A percentile compares a stretch with the other conserved stretches of the same genome.
phyloP scores from a whole-genome alignment of 2,797 vertebrate genomes.

The Myoxocephalus aenaeus region DNA sequence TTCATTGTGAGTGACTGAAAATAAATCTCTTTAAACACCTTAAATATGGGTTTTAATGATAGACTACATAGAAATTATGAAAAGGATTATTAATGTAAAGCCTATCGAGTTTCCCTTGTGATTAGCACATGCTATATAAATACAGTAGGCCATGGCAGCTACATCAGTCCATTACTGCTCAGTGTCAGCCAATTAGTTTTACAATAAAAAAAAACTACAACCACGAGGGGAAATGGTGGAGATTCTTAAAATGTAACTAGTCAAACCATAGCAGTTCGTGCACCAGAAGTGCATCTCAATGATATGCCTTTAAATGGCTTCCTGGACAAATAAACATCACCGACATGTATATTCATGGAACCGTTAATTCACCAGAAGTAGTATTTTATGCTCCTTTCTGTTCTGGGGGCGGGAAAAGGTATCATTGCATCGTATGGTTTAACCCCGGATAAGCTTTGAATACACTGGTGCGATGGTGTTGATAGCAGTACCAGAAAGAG shows the following conservation, averaged over 20 bases:
- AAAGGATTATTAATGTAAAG: constrained; percentile 9
- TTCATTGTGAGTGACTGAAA: background rate
- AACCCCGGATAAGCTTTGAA: constrained; percentile 22
- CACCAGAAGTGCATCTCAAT: background rate
- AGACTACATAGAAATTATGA: background rate
- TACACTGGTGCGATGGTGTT: constrained; percentile 27
- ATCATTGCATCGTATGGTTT: background rate
- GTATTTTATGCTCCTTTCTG: background rate
- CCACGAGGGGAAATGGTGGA: background rate
- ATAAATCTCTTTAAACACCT: background rate
- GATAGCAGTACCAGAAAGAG: background rate
- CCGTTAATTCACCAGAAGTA: background rate
- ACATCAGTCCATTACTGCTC: background rate
- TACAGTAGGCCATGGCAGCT: constrained; percentile 8
- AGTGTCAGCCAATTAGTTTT: constrained; percentile 9
- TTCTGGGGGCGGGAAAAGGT: background rate
- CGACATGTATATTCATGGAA: background rate
- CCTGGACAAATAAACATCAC: background rate
- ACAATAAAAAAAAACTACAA: background rate
- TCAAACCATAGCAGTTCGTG: background rate
- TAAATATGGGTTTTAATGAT: background rate
- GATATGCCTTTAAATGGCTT: background rate
- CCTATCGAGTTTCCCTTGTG: background rate
- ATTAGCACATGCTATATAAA: constrained; percentile 25
- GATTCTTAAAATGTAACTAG: background rate